A percentile compares a stretch with the other conserved stretches of the same genome.
Evolutionary conservation across 1,140 invertebrate genomes (phyloP).

Genomic region (Metopolophium dirhodum): DNA sequence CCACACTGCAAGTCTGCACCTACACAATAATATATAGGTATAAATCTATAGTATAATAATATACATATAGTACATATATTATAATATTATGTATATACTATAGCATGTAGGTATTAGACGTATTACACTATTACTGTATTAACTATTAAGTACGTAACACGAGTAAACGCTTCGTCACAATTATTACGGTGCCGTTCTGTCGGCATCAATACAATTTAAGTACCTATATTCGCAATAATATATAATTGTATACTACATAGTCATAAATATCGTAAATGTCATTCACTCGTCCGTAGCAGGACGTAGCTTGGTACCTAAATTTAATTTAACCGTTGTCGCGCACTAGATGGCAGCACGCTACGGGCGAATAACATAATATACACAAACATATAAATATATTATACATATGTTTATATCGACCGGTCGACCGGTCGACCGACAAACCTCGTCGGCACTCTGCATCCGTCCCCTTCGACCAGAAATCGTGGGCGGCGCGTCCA

Average conservation of each 20-base stretch:
- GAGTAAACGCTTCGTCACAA: background rate
- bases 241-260: background rate
- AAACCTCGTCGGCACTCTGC: background rate
- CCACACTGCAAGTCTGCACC: background rate
- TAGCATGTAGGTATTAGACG: too few species aligned
- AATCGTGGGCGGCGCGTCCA: slow-evolving; percentile 39
- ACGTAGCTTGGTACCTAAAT: background rate
- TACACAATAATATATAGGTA: background rate
- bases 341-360: background rate
- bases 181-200: background rate
- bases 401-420: slow-evolving; percentile 6
- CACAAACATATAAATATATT: background rate
- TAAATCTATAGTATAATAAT: background rate
- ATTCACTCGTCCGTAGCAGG: background rate
- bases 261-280: background rate
- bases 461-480: background rate
- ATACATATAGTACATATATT: too few species aligned
- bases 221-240: background rate
- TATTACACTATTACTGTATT: background rate
- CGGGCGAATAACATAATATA: background rate
- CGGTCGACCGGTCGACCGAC: slow-evolving; percentile 17
- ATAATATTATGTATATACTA: too few species aligned
- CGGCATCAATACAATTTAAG: background rate
- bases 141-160: background rate
- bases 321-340: background rate